These are phyloP conservation scores for Pseudopipra pipra DNA, from an alignment of 2,113 vertebrate genomes.

Conservation along the genomic window DNA sequence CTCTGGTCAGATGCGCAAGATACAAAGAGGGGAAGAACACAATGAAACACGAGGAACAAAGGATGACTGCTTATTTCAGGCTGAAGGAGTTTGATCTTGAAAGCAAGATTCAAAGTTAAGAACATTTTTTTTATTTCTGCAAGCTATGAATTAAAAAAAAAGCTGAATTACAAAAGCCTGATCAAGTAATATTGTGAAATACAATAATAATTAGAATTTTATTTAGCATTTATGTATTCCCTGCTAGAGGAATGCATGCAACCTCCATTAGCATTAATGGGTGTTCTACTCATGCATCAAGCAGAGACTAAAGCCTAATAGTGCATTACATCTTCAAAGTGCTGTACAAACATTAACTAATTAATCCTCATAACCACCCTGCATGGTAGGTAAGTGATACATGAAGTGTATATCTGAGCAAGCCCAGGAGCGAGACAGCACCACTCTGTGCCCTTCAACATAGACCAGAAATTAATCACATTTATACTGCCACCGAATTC, in stretches of 20 bases:
- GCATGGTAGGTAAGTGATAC: constrained; percentile 41
- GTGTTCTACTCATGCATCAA: constrained; percentile 60
- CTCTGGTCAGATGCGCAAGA: neutral
- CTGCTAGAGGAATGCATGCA: constrained; percentile 48
- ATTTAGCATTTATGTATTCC: constrained; percentile 60
- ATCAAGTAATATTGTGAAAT: constrained; percentile 57
- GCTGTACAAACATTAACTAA: constrained; percentile 70
- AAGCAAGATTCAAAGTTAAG: neutral
- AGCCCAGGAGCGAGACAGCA: neutral
- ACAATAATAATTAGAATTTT: constrained; percentile 51
- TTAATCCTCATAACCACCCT: constrained; percentile 65
- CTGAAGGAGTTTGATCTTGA: neutral
- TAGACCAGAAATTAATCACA: neutral
- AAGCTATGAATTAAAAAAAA: neutral
- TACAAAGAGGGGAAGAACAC: neutral
- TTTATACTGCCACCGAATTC: neutral
- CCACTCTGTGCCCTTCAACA: neutral
- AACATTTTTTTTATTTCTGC: constrained; percentile 6
- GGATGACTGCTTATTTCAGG: neutral
- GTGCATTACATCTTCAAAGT: constrained; percentile 63
- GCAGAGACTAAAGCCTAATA: constrained; percentile 62
- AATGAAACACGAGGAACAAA: neutral
- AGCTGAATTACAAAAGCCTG: constrained; percentile 44
- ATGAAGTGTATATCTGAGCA: constrained; percentile 9
- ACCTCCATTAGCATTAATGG: constrained; percentile 63